Conservation (phyloP, 2,113 vertebrate genomes). For the Onychostoma macrolepis region DNA sequence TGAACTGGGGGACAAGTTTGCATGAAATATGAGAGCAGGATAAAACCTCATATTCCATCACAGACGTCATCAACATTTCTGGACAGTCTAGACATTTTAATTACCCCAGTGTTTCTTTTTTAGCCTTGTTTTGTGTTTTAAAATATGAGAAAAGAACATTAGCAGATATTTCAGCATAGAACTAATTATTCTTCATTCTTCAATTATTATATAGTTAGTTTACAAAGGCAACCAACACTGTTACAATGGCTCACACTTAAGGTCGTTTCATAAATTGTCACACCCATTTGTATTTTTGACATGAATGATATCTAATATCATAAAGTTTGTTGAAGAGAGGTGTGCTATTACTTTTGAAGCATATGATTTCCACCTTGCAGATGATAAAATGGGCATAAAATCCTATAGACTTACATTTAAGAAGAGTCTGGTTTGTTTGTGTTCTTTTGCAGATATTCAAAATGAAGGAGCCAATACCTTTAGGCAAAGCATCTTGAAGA, state of each 20-base stretch:
- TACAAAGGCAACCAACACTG: background rate
- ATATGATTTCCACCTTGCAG: background rate
- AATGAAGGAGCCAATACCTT: conserved; percentile 31
- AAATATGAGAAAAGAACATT: background rate
- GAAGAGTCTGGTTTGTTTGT: conserved; percentile 1
- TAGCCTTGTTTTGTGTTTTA: background rate
- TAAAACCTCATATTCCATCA: background rate
- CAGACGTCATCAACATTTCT: background rate
- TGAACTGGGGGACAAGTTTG: background rate
- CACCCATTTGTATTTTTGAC: background rate
- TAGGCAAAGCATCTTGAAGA: background rate
- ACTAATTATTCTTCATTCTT: background rate
- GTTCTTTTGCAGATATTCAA: conserved; percentile 11
- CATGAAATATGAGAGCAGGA: background rate
- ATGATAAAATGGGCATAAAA: background rate
- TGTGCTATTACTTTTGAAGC: background rate
- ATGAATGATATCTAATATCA: background rate
- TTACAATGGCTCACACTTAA: background rate
- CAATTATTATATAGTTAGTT: background rate
- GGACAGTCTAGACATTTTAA: background rate
- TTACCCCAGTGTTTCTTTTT: background rate
- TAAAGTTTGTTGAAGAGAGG: background rate
- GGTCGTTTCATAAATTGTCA: background rate
- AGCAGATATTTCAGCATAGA: background rate
- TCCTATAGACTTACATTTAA: background rate